phyloP scores from a whole-genome alignment of 2,888 invertebrate genomes.

The Malthinus flaveolus region DNA sequence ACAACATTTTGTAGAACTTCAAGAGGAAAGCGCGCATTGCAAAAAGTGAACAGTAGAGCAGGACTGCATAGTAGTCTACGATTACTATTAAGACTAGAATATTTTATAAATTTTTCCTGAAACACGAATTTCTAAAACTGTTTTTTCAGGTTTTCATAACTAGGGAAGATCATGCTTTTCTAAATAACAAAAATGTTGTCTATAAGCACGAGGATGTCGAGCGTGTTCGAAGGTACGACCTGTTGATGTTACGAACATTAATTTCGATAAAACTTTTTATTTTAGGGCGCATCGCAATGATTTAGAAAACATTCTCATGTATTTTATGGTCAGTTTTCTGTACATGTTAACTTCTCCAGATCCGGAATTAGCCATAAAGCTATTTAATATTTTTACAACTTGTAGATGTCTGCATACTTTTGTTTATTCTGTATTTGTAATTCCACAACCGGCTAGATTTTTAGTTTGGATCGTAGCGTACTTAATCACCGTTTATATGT shows the following conservation, averaged over 20 bases:
- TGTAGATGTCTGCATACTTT: conserved; percentile 64
- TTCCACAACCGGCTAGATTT: conserved; percentile 59
- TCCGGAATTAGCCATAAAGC: conserved; percentile 54
- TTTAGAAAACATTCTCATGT: conserved; percentile 71
- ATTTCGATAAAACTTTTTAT: neutral
- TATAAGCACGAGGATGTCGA: conserved; percentile 3
- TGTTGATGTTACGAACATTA: no score
- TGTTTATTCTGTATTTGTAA: conserved; percentile 63
- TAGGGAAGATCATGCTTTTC: no score
- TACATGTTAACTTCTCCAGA: conserved; percentile 65
- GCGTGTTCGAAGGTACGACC: conserved; percentile 12
- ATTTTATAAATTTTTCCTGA: no score
- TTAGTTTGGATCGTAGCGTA: conserved; percentile 38
- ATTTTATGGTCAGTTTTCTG: conserved; percentile 63
- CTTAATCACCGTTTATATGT: conserved; percentile 39
- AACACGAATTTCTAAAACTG: no score
- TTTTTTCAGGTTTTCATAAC: no score
- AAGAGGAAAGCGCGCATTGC: no score
- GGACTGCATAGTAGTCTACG: no score
- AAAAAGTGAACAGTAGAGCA: no score
- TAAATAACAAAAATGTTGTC: no score
- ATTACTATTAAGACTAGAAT: no score
- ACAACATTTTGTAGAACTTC: no score
- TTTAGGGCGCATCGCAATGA: conserved; percentile 71
- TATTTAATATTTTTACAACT: conserved; percentile 60